Conservation (phyloP, 1,140 invertebrate genomes). For the Leguminivora glycinivorella region DNA sequence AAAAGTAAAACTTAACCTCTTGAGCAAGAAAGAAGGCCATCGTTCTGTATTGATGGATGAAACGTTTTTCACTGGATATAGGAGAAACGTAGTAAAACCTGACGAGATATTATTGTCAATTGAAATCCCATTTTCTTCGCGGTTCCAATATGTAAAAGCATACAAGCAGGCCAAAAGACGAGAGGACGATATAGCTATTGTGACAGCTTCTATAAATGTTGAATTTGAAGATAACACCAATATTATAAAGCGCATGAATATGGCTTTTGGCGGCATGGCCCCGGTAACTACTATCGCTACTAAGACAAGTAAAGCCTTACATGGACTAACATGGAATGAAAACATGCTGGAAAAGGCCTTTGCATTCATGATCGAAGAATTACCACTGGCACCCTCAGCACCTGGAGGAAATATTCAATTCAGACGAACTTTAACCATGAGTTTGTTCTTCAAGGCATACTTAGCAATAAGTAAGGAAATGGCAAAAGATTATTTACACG, state of each 20-base stretch:
- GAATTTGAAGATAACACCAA: constrained; percentile 80
- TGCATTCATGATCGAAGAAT: constrained; percentile 84
- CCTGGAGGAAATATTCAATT: constrained; percentile 96
- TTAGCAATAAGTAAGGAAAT: constrained; percentile 84
- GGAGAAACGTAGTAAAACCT: constrained; percentile 87
- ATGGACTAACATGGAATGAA: constrained; percentile 88
- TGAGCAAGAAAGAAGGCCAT: constrained; percentile 70
- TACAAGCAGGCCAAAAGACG: constrained; percentile 95
- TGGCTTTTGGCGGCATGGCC: constrained; percentile 96
- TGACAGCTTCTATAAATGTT: constrained; percentile 91
- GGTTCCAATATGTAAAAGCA: constrained; percentile 91
- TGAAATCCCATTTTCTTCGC: constrained; percentile 80
- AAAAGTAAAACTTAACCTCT: constrained; percentile 80
- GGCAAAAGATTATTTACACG: constrained; percentile 66
- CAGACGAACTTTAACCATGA: constrained; percentile 88
- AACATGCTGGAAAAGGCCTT: constrained; percentile 85
- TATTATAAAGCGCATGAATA: constrained; percentile 82
- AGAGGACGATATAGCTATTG: constrained; percentile 98
- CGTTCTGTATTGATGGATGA: constrained; percentile 90
- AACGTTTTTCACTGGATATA: constrained; percentile 93
- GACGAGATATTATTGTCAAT: constrained; percentile 92
- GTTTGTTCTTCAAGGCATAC: constrained; percentile 96
- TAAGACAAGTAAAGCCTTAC: constrained; percentile 83
- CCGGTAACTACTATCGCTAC: constrained; percentile 90
- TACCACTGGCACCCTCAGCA: constrained; percentile 88